These are phyloP conservation scores for Diadema setosum DNA, from an alignment of 35 echinoderm and acorn worm species.

Conservation along the genomic window DNA sequence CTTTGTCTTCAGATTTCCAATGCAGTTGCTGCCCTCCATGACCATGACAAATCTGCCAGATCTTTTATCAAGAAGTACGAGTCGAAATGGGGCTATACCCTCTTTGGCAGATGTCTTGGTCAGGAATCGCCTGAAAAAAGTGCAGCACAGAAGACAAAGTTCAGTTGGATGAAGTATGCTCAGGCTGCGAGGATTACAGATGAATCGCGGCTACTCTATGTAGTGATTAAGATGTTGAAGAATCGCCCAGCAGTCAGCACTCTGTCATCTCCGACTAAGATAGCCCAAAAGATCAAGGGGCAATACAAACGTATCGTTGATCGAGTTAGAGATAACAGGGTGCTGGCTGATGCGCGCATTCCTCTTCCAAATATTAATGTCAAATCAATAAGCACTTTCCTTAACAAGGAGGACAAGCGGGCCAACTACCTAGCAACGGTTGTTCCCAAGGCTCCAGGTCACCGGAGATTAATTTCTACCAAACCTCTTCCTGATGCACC, in stretches of 20 bases:
- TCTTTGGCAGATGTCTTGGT: conserved; percentile 59
- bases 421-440: conserved; percentile 24
- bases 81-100: conserved; percentile 60
- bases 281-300: not conserved
- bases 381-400: conserved; percentile 23
- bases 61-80: conserved; percentile 69
- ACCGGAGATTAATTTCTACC: conserved; percentile 7
- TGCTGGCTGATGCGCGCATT: not conserved
- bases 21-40: conserved; percentile 32
- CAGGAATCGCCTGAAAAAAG: not conserved
- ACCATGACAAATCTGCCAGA: conserved; percentile 59
- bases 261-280: conserved; percentile 23
- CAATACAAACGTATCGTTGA: conserved; percentile 48
- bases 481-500: conserved; percentile 8
- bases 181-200: conserved; percentile 37
- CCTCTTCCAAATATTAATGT: conserved; percentile 39
- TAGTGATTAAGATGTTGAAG: conserved; percentile 48
- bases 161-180: conserved; percentile 54
- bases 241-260: not conserved
- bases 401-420: conserved; percentile 18
- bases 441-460: conserved; percentile 3
- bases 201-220: conserved; percentile 24
- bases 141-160: conserved; percentile 70
- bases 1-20: no score
- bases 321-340: conserved; percentile 30